phyloP scores from a whole-genome alignment of 2,113 vertebrate species.

The Eulacestoma nigropectus region DNA sequence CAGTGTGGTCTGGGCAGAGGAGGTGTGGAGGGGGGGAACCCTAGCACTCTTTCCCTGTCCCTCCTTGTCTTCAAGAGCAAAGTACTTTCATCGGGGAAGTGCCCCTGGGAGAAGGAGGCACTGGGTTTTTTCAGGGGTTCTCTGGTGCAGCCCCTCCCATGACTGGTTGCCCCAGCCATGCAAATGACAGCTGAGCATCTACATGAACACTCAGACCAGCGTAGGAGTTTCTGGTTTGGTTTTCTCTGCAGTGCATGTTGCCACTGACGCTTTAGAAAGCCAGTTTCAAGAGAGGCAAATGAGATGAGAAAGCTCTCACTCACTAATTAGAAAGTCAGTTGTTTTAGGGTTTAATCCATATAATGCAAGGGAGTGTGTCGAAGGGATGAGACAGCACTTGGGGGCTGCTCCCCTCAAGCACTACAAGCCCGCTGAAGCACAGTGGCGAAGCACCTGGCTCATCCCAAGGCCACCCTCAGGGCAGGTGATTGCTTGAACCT shows the following conservation, averaged over 20 bases:
- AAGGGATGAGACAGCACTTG: rapidly evolving
- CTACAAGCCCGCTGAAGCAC: rapidly evolving
- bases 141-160: background rate
- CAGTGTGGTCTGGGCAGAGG: background rate
- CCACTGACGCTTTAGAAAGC: background rate
- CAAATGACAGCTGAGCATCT: background rate
- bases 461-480: background rate
- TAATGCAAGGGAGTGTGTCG: rapidly evolving
- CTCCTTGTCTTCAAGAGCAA: background rate
- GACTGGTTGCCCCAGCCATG: background rate
- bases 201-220: rapidly evolving
- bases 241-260: background rate
- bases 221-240: background rate
- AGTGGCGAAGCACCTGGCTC: rapidly evolving
- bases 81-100: background rate
- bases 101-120: background rate
- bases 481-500: background rate
- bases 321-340: background rate
- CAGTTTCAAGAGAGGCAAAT: background rate
- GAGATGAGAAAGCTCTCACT: background rate
- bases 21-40: background rate
- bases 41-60: background rate
- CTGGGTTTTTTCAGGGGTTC: rapidly evolving
- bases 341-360: background rate
- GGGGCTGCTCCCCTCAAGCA: rapidly evolving